phyloP scores from a whole-genome alignment of 2,888 invertebrate genomes.

The Achlya flavicornis region DNA sequence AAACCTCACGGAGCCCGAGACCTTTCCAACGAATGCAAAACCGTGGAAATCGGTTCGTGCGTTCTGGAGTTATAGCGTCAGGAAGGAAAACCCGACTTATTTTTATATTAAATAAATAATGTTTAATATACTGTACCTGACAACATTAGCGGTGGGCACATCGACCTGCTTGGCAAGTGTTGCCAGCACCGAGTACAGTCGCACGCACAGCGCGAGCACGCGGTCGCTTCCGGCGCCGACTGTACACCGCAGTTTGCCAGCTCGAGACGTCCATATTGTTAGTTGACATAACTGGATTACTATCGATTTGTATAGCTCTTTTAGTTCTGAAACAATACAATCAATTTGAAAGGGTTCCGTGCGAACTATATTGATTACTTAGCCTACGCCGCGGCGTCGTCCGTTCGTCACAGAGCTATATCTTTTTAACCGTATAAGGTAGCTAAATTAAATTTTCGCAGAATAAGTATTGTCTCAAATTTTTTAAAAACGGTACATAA shows the following conservation, averaged over 20 bases:
- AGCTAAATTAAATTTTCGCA: too few relatives aligned
- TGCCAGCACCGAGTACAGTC: constrained; percentile 56
- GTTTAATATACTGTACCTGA: constrained; percentile 38
- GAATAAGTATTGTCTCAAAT: too few relatives aligned
- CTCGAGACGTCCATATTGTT: constrained; percentile 42
- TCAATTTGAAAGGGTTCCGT: not conserved
- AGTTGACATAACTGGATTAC: constrained; percentile 64
- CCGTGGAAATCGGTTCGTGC: too few relatives aligned
- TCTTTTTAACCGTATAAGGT: too few relatives aligned
- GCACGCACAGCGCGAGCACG: constrained; percentile 49
- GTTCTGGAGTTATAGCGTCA: too few relatives aligned
- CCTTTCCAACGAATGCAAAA: too few relatives aligned
- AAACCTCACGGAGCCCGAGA: too few relatives aligned
- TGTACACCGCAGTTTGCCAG: constrained; percentile 51
- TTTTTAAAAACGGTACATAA: too few relatives aligned
- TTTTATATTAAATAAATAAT: not conserved
- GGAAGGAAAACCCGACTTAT: too few relatives aligned
- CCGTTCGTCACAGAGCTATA: too few relatives aligned
- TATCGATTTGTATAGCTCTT: constrained; percentile 58
- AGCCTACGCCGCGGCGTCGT: too few relatives aligned
- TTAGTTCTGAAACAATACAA: constrained; percentile 50
- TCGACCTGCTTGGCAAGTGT: constrained; percentile 50
- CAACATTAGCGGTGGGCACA: constrained; percentile 34
- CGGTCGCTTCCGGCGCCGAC: constrained; percentile 59
- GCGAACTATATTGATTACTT: too few relatives aligned